phyloP scores from a whole-genome alignment of 2,888 invertebrate genomes.

The Eumacrocentrus americanus region DNA sequence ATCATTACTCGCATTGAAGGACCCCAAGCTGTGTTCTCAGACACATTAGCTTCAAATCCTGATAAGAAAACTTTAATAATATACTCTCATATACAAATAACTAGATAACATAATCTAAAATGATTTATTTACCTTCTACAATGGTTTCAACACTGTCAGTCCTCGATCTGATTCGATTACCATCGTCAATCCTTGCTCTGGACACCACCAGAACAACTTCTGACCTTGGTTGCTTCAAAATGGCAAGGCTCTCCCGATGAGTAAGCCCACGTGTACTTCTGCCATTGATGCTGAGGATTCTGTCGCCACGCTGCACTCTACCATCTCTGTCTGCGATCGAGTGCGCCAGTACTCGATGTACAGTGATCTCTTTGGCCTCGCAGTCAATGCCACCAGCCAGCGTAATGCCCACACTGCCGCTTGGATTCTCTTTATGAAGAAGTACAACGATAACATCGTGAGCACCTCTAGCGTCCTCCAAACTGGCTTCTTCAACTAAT shows the following conservation, averaged over 20 bases:
- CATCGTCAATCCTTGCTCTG: slow-evolving; percentile 59
- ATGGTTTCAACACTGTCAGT: slow-evolving; percentile 58
- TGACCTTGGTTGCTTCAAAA: slow-evolving; percentile 80
- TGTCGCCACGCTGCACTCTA: slow-evolving; percentile 82
- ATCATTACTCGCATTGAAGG: slow-evolving; percentile 65
- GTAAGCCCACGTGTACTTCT: slow-evolving; percentile 81
- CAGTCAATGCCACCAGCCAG: slow-evolving; percentile 89
- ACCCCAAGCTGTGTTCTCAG: slow-evolving; percentile 64
- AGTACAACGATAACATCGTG: slow-evolving; percentile 71
- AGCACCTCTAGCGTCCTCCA: slow-evolving; percentile 64
- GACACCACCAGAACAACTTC: slow-evolving; percentile 81
- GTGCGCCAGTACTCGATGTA: slow-evolving; percentile 85
- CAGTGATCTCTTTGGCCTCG: slow-evolving; percentile 90
- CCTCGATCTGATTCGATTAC: slow-evolving; percentile 43
- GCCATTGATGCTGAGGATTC: slow-evolving; percentile 89
- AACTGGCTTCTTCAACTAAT: slow-evolving; percentile 71
- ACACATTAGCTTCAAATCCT: slow-evolving; percentile 55
- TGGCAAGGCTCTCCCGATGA: slow-evolving; percentile 84
- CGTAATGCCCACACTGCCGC: slow-evolving; percentile 84
- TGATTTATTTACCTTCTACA: slow-evolving; percentile 48
- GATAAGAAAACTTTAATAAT: slow-evolving; percentile 15
- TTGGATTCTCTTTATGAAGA: slow-evolving; percentile 71
- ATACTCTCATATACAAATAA: background rate
- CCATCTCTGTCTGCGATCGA: slow-evolving; percentile 89
- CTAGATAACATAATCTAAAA: background rate